Evolutionary conservation across 2,113 vertebrate species (phyloP).

Genomic region (Rhadina sibilatrix): DNA sequence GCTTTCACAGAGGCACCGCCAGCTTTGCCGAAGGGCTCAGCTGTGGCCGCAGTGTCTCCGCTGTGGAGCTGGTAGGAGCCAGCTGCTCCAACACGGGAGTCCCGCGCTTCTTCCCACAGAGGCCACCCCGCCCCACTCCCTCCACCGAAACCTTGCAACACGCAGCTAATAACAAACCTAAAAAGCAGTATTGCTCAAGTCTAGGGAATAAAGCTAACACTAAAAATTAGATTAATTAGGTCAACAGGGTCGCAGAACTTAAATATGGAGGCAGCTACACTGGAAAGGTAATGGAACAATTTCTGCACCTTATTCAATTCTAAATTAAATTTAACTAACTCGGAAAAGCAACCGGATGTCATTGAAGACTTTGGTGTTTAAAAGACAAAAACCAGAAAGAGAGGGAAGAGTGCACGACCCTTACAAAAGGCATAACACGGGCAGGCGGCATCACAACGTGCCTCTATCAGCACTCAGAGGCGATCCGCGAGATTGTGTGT

Average conservation of each 20-base stretch:
- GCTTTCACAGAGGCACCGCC: not conserved
- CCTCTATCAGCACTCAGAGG: accelerated
- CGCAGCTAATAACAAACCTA: no score
- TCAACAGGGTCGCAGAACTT: not conserved
- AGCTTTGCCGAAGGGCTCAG: not conserved
- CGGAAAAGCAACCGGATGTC: not conserved
- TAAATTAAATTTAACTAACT: not conserved
- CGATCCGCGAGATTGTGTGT: accelerated
- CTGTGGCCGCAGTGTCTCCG: accelerated
- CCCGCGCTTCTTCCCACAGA: not conserved
- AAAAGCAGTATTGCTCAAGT: not conserved
- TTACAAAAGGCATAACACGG: accelerated
- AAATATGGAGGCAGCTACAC: not conserved
- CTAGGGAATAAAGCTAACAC: not conserved
- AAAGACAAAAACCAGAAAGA: not conserved
- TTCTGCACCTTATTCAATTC: not conserved
- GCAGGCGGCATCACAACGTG: accelerated
- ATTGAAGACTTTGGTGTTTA: not conserved
- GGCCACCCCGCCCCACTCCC: no score
- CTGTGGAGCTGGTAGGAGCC: not conserved
- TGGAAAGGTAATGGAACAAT: not conserved
- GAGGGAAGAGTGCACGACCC: accelerated
- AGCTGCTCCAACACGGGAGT: not conserved
- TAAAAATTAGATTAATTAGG: not conserved
- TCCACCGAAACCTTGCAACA: not conserved